phyloP scores from a whole-genome alignment of 2,888 invertebrate genomes.

The Terebella lapidaria region DNA sequence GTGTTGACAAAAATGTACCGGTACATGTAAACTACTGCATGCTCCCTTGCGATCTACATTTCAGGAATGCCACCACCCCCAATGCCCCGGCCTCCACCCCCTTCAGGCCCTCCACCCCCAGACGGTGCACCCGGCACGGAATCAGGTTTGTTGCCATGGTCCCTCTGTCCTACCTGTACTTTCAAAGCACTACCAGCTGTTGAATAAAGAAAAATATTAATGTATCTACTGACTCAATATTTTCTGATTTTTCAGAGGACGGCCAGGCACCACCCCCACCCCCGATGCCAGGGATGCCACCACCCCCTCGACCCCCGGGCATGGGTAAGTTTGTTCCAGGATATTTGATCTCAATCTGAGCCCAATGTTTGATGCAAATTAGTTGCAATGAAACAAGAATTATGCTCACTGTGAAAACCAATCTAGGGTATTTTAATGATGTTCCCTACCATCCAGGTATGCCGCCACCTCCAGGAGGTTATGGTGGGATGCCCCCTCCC shows the following conservation, averaged over 20 bases:
- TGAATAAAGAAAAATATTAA: no score
- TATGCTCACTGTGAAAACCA: no score
- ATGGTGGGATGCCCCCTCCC: conserved; percentile 8
- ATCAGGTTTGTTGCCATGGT: no score
- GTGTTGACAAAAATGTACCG: conserved; percentile 2
- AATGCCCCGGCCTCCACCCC: neutral
- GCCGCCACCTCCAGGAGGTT: conserved; percentile 2
- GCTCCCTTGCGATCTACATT: no score
- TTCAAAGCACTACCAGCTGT: no score
- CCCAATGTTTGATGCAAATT: no score
- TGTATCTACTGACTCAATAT: no score
- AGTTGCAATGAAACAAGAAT: no score
- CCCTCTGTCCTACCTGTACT: no score
- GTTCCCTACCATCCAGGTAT: conserved; percentile 1
- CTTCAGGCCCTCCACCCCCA: neutral
- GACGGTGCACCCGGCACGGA: neutral
- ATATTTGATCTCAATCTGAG: no score
- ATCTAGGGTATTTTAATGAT: no score
- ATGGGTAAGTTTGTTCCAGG: neutral
- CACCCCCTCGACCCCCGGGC: neutral
- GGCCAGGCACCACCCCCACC: conserved; percentile 16
- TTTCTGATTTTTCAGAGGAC: neutral
- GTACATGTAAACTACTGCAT: neutral
- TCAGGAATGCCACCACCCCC: neutral
- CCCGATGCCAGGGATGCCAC: conserved; percentile 8